Conservation (phyloP, 2,888 invertebrate species). For the Drosophila ustulata region DNA sequence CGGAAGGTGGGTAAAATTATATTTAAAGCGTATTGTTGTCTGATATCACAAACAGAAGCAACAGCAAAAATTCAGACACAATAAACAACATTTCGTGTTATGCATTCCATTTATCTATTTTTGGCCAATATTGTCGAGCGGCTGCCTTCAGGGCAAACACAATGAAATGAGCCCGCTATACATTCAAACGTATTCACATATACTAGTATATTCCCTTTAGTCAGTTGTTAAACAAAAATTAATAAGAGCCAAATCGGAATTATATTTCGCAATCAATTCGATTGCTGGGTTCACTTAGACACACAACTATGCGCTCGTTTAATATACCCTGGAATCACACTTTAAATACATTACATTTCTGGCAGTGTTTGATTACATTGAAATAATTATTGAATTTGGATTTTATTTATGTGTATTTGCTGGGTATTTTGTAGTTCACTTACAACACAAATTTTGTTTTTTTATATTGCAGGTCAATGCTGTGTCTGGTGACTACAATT, state of each 20-base stretch:
- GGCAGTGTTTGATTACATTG: too few relatives aligned
- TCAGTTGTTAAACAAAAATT: constrained; percentile 51
- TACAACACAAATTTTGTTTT: not conserved
- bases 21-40: not conserved
- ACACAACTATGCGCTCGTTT: not conserved
- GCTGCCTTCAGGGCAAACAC: constrained; percentile 19
- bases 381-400: too few relatives aligned
- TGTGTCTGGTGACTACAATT: constrained; percentile 91
- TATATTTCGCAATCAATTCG: constrained; percentile 35
- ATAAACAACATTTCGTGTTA: constrained; percentile 20
- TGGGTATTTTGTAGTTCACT: constrained; percentile 15
- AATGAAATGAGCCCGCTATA: constrained; percentile 12
- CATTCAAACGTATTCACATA: constrained; percentile 13
- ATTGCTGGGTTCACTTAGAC: not conserved
- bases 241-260: constrained; percentile 49
- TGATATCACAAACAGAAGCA: constrained; percentile 12
- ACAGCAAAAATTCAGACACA: not conserved
- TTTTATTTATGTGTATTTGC: not conserved
- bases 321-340: not conserved
- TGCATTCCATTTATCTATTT: constrained; percentile 41
- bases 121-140: constrained; percentile 23
- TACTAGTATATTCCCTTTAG: constrained; percentile 2
- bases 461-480: constrained; percentile 88
- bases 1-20: not conserved
- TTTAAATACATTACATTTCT: not conserved